These are phyloP conservation scores for Cladopsammia gracilis DNA, from an alignment of 64 coral and sea anemone genomes.

Conservation along the genomic window DNA sequence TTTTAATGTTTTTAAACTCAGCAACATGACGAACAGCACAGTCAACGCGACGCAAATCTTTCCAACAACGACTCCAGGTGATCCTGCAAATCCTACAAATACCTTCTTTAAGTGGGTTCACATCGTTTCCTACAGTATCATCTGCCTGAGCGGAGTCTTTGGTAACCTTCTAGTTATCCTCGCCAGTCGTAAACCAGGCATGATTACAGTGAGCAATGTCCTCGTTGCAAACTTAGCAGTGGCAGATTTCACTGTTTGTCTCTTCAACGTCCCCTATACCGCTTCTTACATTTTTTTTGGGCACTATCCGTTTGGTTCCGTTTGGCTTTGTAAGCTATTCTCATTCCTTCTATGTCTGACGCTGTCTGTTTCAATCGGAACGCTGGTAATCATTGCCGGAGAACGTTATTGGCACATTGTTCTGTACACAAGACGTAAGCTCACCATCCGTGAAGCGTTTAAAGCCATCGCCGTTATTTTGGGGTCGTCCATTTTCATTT, in stretches of 20 bases:
- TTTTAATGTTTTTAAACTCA: not conserved
- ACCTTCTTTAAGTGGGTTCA: slow-evolving; percentile 5
- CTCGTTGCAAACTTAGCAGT: slow-evolving; percentile 56
- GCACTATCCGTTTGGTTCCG: slow-evolving; percentile 59
- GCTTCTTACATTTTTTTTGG: slow-evolving; percentile 38
- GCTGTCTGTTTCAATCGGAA: slow-evolving; percentile 71
- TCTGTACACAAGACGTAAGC: slow-evolving; percentile 55
- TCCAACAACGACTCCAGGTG: not conserved
- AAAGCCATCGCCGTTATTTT: slow-evolving; percentile 70
- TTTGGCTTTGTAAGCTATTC: slow-evolving; percentile 50
- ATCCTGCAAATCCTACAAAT: not conserved
- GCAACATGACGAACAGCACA: not conserved
- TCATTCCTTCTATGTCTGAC: slow-evolving; percentile 68
- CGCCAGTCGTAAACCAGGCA: slow-evolving; percentile 53
- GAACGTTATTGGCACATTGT: slow-evolving; percentile 92
- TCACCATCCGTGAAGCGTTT: slow-evolving; percentile 45
- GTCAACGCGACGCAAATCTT: not conserved
- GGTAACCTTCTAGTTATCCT: slow-evolving; percentile 65
- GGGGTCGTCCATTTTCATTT: slow-evolving; percentile 65
- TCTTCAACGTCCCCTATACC: slow-evolving; percentile 61
- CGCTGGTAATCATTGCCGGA: slow-evolving; percentile 70
- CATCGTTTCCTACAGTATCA: slow-evolving; percentile 15
- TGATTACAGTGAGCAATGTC: slow-evolving; percentile 62
- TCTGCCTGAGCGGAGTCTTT: slow-evolving; percentile 44
- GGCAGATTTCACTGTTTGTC: slow-evolving; percentile 55